These are phyloP conservation scores for Phyllotis vaccarum DNA, from an alignment of 2,797 vertebrate species.

Conservation along the genomic window DNA sequence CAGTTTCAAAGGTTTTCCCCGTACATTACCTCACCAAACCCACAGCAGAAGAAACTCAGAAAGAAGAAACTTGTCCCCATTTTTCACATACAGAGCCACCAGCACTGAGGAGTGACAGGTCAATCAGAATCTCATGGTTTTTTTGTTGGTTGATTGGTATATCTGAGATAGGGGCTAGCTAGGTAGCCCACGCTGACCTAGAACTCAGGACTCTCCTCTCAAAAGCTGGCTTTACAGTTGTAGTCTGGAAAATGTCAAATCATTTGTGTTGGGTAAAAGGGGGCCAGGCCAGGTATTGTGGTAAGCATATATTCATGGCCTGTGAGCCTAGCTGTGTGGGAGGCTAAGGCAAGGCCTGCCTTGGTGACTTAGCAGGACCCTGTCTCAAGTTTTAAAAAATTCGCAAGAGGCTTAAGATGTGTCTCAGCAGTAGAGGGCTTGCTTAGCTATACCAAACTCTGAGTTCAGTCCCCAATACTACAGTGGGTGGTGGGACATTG, in stretches of 20 bases:
- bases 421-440: not conserved
- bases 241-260: not conserved
- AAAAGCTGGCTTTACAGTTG: not conserved
- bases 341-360: not conserved
- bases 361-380: not conserved
- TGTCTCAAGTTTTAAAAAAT: not conserved
- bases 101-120: not conserved
- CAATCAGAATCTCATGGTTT: not conserved
- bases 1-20: constrained; percentile 4
- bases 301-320: not conserved
- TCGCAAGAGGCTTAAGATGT: not conserved
- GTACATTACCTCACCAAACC: not conserved
- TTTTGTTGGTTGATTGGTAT: not conserved
- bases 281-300: not conserved
- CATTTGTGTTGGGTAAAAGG: not conserved
- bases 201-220: not conserved
- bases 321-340: not conserved
- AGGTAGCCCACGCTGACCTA: not conserved
- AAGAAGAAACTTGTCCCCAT: not conserved
- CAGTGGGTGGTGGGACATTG: too few relatives aligned
- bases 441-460: not conserved
- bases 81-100: not conserved
- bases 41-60: not conserved
- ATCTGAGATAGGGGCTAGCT: not conserved
- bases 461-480: not conserved